A percentile compares a stretch with the other conserved stretches of the same genome.
Evolutionary conservation across 1,140 invertebrate species (phyloP).

Genomic region (Lasioglossum albipes): DNA sequence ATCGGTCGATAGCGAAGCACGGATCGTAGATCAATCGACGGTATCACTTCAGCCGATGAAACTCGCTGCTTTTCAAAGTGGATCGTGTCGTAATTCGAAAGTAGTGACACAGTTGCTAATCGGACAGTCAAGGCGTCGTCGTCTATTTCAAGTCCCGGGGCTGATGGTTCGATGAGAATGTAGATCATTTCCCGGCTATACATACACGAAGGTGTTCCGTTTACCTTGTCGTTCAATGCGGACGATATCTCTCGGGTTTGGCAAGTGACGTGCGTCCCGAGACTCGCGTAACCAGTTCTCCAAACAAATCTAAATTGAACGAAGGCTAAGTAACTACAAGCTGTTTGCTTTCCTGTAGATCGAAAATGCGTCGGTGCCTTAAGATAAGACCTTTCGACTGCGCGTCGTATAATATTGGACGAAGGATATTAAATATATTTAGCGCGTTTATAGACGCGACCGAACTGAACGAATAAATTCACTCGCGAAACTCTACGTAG

Average conservation of each 20-base stretch:
- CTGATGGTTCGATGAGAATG: neutral
- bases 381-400: conserved; percentile 25
- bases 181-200: neutral
- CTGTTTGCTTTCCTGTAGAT: conserved; percentile 16
- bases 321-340: conserved; percentile 12
- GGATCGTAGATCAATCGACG: no score
- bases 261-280: neutral
- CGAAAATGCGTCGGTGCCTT: neutral
- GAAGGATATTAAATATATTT: conserved; percentile 11
- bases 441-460: neutral
- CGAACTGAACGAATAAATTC: neutral
- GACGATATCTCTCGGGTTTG: neutral
- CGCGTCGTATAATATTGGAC: neutral
- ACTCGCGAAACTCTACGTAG: neutral
- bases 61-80: neutral
- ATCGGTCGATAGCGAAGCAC: no score
- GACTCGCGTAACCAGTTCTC: neutral
- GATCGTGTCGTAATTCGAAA: neutral
- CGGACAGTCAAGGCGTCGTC: neutral
- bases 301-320: conserved; percentile 17
- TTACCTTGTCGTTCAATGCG: neutral
- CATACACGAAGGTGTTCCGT: neutral
- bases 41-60: neutral
- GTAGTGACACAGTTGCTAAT: neutral
- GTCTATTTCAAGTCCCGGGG: neutral